Percentiles rank a stretch among this genome's conserved stretches.
Evolutionary conservation across 2,797 vertebrate genomes (phyloP).

Genomic region (Notamacropus eugenii): DNA sequence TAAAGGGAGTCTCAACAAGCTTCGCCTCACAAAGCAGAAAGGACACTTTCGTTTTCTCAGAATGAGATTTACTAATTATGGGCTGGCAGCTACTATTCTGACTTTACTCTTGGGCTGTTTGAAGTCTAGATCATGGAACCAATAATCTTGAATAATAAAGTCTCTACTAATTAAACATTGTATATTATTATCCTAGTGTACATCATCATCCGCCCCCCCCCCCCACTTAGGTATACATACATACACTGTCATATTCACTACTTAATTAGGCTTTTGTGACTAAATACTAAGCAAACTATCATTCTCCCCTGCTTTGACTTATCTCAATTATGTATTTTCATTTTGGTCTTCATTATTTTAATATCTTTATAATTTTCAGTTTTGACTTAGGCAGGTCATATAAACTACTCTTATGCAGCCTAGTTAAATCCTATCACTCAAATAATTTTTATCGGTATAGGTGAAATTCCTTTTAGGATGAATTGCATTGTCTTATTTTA

Average conservation of each 20-base stretch:
- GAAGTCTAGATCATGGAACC: background rate
- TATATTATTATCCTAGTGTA: background rate
- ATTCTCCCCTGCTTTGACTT: background rate
- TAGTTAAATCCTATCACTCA: background rate
- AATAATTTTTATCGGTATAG: background rate
- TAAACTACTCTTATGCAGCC: background rate
- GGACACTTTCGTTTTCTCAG: background rate
- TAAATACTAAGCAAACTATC: background rate
- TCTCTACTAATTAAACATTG: background rate
- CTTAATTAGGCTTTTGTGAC: background rate
- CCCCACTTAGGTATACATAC: background rate
- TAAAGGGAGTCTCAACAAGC: conserved; percentile 69
- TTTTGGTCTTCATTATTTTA: background rate
- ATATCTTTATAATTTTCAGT: background rate
- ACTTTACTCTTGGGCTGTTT: conserved; percentile 28
- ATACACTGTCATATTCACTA: accelerated
- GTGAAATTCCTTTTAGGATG: background rate
- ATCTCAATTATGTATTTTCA: background rate
- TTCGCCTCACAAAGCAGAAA: conserved; percentile 58
- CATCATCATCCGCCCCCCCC: too few species aligned
- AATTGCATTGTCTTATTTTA: conserved; percentile 45
- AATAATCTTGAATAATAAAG: background rate
- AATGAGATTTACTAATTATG: conserved; percentile 31
- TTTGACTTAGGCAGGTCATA: background rate
- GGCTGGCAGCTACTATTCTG: background rate